Evolutionary conservation across 2,888 invertebrate genomes (phyloP).

Genomic region (Seira musarum): DNA sequence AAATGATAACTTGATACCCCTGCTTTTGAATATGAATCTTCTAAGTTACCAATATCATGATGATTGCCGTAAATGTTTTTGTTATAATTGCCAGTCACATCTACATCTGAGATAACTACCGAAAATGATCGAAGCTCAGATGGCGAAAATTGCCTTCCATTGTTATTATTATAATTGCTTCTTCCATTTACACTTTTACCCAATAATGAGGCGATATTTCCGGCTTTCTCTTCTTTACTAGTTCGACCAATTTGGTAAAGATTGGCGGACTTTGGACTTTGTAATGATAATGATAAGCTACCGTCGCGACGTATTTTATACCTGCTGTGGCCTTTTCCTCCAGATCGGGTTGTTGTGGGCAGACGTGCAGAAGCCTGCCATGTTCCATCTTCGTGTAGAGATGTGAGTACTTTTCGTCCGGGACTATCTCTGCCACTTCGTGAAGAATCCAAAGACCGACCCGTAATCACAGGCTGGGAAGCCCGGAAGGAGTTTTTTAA

Average conservation of each 20-base stretch:
- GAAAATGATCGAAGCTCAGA: conserved; percentile 68
- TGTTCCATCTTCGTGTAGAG: conserved; percentile 61
- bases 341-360: conserved; percentile 64
- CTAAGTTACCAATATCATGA: conserved; percentile 17
- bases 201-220: conserved; percentile 2
- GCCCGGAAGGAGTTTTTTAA: conserved; percentile 1
- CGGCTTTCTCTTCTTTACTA: not conserved
- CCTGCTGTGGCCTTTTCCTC: conserved; percentile 69
- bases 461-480: conserved; percentile 24
- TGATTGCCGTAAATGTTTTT: conserved; percentile 13
- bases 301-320: conserved; percentile 69
- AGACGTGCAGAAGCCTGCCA: conserved; percentile 68
- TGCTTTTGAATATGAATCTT: conserved; percentile 66
- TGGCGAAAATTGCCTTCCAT: conserved; percentile 47
- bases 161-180: conserved; percentile 2
- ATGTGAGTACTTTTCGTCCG: conserved; percentile 56
- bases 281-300: conserved; percentile 67
- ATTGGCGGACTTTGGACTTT: conserved; percentile 32
- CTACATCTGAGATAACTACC: conserved; percentile 69
- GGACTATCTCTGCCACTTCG: not conserved
- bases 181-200: not conserved
- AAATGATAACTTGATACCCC: conserved; percentile 66
- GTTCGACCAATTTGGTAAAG: not conserved
- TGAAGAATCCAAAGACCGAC: not conserved
- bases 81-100: conserved; percentile 67